A percentile compares a stretch with the other conserved stretches of the same genome.
phyloP scores from a whole-genome alignment of 2,797 vertebrate species.

The Spinibarbus caldwelli region DNA sequence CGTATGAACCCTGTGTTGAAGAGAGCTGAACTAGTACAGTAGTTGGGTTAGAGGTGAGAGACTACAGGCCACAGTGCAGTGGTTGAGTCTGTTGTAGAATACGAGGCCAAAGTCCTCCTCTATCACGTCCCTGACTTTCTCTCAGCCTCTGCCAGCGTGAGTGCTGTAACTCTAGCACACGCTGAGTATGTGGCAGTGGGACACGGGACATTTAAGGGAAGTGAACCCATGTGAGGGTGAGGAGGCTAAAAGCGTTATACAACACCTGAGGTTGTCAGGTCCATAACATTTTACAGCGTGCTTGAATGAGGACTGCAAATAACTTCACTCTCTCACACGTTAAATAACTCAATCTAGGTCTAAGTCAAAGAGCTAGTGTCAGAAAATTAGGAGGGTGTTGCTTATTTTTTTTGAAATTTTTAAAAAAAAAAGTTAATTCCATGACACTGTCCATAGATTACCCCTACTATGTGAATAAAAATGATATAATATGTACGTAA shows the following conservation, averaged over 20 bases:
- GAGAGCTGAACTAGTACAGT: constrained; percentile 12
- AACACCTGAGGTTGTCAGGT: constrained; percentile 68
- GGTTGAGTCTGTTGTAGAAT: not conserved
- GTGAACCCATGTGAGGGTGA: constrained; percentile 71
- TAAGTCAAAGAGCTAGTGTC: not conserved
- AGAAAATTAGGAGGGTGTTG: not conserved
- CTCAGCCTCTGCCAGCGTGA: constrained; percentile 32
- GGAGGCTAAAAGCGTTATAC: constrained; percentile 66
- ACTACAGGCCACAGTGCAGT: not conserved
- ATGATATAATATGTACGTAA: not conserved
- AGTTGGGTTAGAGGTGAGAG: constrained; percentile 17
- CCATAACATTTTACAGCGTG: constrained; percentile 52
- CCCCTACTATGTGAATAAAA: not conserved
- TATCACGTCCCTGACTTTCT: constrained; percentile 66
- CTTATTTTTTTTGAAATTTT: not conserved
- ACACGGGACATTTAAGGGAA: constrained; percentile 79
- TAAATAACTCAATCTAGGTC: constrained; percentile 63
- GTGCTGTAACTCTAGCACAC: constrained; percentile 76
- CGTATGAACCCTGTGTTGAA: no score
- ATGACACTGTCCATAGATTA: not conserved
- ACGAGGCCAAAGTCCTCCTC: constrained; percentile 12
- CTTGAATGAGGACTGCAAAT: constrained; percentile 66
- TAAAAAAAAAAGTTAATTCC: no score
- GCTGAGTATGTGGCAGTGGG: constrained; percentile 76
- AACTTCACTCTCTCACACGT: constrained; percentile 64